These are phyloP conservation scores for Agrochola litura DNA, from an alignment of 2,888 invertebrate species.

Conservation along the genomic window DNA sequence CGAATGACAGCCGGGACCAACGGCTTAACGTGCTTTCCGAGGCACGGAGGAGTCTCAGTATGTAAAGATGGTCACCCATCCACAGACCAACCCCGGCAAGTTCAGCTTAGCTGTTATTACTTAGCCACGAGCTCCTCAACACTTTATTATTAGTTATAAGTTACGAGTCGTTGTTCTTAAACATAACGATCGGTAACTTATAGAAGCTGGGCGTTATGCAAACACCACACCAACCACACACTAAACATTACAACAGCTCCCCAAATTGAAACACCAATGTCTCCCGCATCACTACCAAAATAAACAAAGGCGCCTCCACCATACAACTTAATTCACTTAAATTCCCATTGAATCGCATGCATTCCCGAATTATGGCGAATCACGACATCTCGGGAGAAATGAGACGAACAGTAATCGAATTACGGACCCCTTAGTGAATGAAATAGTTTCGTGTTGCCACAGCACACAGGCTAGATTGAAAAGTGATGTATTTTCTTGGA, in stretches of 20 bases:
- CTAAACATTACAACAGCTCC: constrained; percentile 4
- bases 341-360: constrained; percentile 78
- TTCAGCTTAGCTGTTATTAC: too few relatives aligned
- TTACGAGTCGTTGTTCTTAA: neutral
- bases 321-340: constrained; percentile 86
- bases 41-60: too few relatives aligned
- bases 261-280: constrained; percentile 56
- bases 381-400: constrained; percentile 81
- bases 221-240: constrained; percentile 10
- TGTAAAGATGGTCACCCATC: too few relatives aligned
- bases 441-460: constrained; percentile 79
- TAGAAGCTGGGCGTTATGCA: neutral
- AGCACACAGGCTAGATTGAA: constrained; percentile 66
- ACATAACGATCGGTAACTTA: neutral
- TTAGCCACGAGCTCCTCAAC: too few relatives aligned
- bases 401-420: constrained; percentile 85
- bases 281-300: constrained; percentile 31
- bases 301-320: constrained; percentile 69
- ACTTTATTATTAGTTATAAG: neutral
- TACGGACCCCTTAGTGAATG: constrained; percentile 67
- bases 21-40: too few relatives aligned
- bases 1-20: too few relatives aligned
- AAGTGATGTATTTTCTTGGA: constrained; percentile 66
- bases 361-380: constrained; percentile 82
- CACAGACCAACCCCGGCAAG: too few relatives aligned